Base-by-base conservation (phyloP, 2,888 invertebrate genomes). In the Amblyteles armatorius region DNA sequence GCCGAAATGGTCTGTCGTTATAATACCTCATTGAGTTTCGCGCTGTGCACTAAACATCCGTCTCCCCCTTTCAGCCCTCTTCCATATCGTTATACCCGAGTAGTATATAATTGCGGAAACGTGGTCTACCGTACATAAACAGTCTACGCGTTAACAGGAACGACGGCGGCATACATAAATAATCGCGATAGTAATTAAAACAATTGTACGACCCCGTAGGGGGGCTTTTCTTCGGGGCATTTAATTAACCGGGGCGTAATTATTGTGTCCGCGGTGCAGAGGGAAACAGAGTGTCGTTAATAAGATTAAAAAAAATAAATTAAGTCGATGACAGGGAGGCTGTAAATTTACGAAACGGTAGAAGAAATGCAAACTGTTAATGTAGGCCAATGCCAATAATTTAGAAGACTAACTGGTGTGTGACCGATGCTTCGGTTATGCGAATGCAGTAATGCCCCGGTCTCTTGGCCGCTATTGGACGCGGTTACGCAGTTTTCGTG, bases 1-100 rank as follows among this genome's bases (percentile, higher is more conserved):
- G 65, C 76, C 65, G 48, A 67, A 76, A 76, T 67, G 36, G 52
- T 67, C 33, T 16, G 50, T 67, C 65, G 65, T 76, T 76, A 67
- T 50, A 67, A 52, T 67, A 52, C 36, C 76, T 76, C 76, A 76
- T 76, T 76, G 65, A 52, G 52, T 76, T 76, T 50, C 50, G 55
- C 50, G 50, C 33, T 19, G 48, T 26, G 22, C 29, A 5, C 22
- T 60, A 60, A 26, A 2, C 13, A 6, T 11, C 40, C 11, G 11
- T 1, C 9, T n/a, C 11, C 44, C 44, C 44, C 1, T 48, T 13
- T 11, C 44, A 13, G 16, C 13, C 13, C 44, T 48, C 16, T 16
- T 48, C 13, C 44, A 48, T 48, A 48, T 63, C 33, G 63, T 63
- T 63, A 63, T 33, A 29, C 2, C 16, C 33, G 16, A 33, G 29